Conservation (phyloP, 1,140 invertebrate species). For the Metaphire vulgaris region DNA sequence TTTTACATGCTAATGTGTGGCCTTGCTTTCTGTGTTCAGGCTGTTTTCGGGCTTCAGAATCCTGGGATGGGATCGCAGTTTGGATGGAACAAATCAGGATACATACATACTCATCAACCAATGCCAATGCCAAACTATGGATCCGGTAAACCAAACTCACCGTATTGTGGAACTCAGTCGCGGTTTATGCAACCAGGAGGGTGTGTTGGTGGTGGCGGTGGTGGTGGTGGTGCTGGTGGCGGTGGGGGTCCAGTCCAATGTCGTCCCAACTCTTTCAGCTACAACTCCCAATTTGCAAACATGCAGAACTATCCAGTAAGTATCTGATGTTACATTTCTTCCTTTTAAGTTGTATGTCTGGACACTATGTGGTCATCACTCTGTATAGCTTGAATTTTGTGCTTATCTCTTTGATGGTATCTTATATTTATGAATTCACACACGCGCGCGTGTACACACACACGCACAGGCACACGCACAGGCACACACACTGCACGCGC, state of each 20-base stretch:
- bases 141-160: neutral
- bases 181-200: conserved; percentile 30
- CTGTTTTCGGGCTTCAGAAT: neutral
- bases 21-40: no score
- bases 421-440: no score
- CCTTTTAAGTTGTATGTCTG: no score
- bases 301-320: neutral
- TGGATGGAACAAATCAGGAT: neutral
- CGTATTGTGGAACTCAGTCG: conserved; percentile 27
- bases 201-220: conserved; percentile 38
- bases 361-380: no score
- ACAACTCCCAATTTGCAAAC: conserved; percentile 29
- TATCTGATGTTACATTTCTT: no score
- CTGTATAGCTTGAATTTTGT: no score
- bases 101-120: neutral
- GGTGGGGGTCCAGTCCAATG: conserved; percentile 49
- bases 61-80: neutral
- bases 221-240: conserved; percentile 35
- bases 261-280: conserved; percentile 39
- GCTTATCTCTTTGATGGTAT: no score
- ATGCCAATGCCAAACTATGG: neutral
- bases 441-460: no score
- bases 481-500: no score
- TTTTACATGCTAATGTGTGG: no score
- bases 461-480: no score